phyloP scores from a whole-genome alignment of 2,113 vertebrate genomes.

The Saguinus imperator region DNA sequence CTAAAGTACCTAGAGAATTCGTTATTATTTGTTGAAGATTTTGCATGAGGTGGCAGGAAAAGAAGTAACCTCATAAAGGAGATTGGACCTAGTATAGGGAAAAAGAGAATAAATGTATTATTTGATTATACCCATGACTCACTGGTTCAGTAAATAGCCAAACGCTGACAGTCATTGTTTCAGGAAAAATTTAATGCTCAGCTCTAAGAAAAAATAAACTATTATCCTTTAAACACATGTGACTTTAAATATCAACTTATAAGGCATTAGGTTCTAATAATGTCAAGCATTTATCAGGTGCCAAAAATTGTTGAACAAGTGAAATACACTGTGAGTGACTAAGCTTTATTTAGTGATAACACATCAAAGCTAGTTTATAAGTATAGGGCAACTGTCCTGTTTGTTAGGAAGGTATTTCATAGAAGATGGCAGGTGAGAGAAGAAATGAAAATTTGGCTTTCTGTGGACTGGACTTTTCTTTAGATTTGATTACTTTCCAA shows the following conservation, averaged over 20 bases:
- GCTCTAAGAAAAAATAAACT: background rate
- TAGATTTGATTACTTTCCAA: constrained; percentile 3
- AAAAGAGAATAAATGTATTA: background rate
- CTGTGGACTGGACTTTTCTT: background rate
- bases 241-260: background rate
- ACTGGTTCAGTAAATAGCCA: background rate
- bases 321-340: background rate
- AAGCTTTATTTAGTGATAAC: background rate
- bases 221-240: background rate
- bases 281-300: background rate
- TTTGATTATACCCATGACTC: background rate
- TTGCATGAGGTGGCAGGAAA: background rate
- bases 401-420: background rate
- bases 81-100: background rate
- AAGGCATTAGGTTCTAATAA: background rate
- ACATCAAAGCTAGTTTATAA: constrained; percentile 13
- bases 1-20: background rate
- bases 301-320: background rate
- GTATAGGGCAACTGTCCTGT: background rate
- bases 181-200: background rate
- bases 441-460: constrained; percentile 8
- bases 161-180: background rate
- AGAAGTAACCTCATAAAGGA: background rate
- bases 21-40: constrained; percentile 20
- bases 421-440: background rate